Conservation (phyloP, 2,113 vertebrate genomes). For the Epinephelus moara region DNA sequence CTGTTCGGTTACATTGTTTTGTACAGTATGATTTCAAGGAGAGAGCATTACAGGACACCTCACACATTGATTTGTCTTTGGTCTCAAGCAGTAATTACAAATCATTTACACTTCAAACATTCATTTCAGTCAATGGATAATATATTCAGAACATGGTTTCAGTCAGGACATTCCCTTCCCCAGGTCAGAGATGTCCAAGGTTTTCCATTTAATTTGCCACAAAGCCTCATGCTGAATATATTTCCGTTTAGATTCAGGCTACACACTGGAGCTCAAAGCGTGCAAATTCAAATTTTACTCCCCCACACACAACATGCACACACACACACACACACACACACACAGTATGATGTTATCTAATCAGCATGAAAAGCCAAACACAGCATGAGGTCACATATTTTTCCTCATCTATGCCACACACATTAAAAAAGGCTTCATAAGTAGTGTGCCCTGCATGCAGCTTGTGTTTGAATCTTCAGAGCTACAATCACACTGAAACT, state of each 20-base stretch:
- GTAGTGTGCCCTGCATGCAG: not conserved
- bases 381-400: conserved; percentile 7
- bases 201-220: conserved; percentile 1
- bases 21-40: conserved; percentile 6
- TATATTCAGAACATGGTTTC: not conserved
- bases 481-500: not conserved
- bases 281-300: conserved; percentile 3
- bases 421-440: not conserved
- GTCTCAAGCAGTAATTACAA: conserved; percentile 13
- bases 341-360: conserved; percentile 21
- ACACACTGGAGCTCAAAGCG: not conserved
- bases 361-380: conserved; percentile 12
- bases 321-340: not conserved
- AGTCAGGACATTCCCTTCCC: conserved; percentile 8
- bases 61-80: conserved; percentile 7
- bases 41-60: not conserved
- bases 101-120: conserved; percentile 55
- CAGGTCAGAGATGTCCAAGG: conserved; percentile 18
- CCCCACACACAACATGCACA: not conserved
- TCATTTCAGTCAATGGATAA: conserved; percentile 8
- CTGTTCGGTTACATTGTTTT: conserved; percentile 15
- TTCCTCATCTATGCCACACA: not conserved
- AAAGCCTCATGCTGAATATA: not conserved
- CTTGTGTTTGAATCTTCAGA: not conserved
- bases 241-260: conserved; percentile 12